Evolutionary conservation across 2,113 vertebrate species (phyloP).

Genomic region (Chloropsis hardwickii): DNA sequence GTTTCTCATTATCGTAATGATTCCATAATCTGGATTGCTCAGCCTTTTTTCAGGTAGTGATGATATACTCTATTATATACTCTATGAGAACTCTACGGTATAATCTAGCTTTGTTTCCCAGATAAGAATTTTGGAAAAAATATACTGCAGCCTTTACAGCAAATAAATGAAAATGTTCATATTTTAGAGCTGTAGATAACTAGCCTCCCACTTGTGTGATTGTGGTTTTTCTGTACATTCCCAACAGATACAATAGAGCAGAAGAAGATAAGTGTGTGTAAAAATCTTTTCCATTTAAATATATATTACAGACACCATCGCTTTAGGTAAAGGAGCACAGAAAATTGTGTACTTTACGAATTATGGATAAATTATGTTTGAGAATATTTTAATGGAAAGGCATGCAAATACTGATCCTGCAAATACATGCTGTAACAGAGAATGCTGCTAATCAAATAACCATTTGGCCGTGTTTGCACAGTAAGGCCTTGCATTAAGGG

Average conservation of each 20-base stretch:
- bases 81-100: background rate
- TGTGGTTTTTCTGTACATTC: background rate
- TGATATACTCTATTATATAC: too few relatives aligned
- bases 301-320: background rate
- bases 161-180: background rate
- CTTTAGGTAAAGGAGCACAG: background rate
- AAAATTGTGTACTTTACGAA: background rate
- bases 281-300: background rate
- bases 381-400: background rate
- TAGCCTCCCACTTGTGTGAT: background rate
- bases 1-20: background rate
- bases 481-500: background rate
- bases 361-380: background rate
- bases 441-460: background rate
- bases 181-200: background rate
- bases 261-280: background rate
- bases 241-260: background rate
- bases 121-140: background rate
- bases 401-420: background rate
- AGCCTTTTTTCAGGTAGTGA: background rate
- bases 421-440: background rate
- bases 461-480: background rate
- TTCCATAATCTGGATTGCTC: background rate
- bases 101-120: background rate
- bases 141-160: background rate